Conservation (phyloP, 2,113 vertebrate species). For the Plecotus auritus region DNA sequence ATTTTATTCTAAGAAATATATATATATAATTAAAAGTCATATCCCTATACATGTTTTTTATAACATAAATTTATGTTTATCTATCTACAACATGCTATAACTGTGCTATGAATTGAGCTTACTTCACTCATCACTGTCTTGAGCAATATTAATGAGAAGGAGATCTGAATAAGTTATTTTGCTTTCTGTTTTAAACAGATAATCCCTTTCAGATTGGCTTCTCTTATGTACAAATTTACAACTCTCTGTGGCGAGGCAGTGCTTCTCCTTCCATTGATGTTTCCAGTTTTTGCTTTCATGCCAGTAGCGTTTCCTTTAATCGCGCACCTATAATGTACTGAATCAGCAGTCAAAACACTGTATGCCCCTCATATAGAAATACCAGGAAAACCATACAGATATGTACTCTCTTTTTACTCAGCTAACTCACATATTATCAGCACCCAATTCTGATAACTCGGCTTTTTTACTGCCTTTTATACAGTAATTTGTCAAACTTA, state of each 20-base stretch:
- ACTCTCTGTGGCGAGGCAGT: background rate
- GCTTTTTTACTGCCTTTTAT: background rate
- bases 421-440: background rate
- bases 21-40: background rate
- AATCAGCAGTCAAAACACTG: background rate
- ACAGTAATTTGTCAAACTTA: slow-evolving; percentile 8
- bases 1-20: background rate
- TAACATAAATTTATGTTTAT: background rate
- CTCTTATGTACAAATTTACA: background rate
- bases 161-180: background rate
- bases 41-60: background rate
- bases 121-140: background rate
- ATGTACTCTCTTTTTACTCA: background rate
- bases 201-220: background rate
- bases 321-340: background rate
- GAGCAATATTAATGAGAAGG: background rate
- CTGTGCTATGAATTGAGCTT: background rate
- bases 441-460: slow-evolving; percentile 7
- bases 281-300: slow-evolving; percentile 8
- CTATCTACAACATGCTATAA: background rate
- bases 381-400: background rate
- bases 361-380: background rate
- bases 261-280: background rate
- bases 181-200: background rate
- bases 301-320: slow-evolving; percentile 3